Evolutionary conservation across 2,113 vertebrate genomes (phyloP).

Genomic region (Apteryx mantelli): DNA sequence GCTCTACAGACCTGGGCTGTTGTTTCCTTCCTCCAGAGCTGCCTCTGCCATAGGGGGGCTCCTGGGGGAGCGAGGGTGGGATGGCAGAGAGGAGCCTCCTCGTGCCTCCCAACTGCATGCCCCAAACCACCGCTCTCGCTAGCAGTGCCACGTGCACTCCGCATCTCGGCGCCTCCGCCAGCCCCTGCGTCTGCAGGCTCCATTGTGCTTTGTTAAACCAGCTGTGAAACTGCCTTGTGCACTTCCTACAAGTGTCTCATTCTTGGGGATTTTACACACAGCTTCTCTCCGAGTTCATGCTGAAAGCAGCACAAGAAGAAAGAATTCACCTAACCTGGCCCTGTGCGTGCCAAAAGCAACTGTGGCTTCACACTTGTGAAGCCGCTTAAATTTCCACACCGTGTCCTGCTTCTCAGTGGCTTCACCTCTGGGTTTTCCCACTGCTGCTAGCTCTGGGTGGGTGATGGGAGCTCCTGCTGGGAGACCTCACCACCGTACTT

Average conservation of each 20-base stretch:
- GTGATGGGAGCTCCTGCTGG: background rate
- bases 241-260: background rate
- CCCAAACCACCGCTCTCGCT: background rate
- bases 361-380: background rate
- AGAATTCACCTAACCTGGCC: background rate
- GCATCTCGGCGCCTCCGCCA: background rate
- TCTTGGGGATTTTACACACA: background rate
- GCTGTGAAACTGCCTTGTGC: accelerated
- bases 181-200: background rate
- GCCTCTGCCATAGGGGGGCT: accelerated
- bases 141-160: accelerated
- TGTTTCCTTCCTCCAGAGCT: background rate
- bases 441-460: background rate
- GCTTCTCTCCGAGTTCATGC: background rate
- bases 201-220: accelerated
- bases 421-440: conserved; percentile 17
- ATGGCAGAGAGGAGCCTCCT: background rate
- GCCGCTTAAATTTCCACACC: background rate
- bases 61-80: accelerated
- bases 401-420: conserved; percentile 22
- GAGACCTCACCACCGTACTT: background rate
- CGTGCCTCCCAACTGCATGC: accelerated
- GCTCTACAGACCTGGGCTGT: background rate
- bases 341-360: background rate
- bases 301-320: background rate